Base-by-base conservation (phyloP, 2,797 vertebrate species). In the Pseudochirops cupreus region DNA sequence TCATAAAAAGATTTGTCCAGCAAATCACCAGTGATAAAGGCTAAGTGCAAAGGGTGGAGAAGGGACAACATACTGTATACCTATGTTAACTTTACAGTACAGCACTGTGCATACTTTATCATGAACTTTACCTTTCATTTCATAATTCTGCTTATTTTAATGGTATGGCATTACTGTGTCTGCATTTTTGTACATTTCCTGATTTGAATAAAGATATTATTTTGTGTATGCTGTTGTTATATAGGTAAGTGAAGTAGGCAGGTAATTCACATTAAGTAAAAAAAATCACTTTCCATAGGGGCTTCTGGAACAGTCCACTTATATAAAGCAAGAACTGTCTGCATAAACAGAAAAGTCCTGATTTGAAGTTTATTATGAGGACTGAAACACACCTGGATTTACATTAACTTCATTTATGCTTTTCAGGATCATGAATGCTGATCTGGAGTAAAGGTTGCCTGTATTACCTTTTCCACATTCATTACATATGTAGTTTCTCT, bases 401-500 rank as follows among this genome's bases (percentile, higher is more conserved):
- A 24, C 7, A 46, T 39, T 39, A 24, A 82, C 39, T 82, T 82
- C n/a, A 46, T 10, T 82, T 82, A 82, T 4, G 6, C 74, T 87
- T 87, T 50, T 87, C 10, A 1, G 21, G 24, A 46, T 46, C 18
- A 82, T 46, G 24, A 87, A 87, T 87, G 39, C 18, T 39, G 7
- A 39, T 21, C 24, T 82, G 21, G n/a, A 82, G 18, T 46, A 87
- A 50, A 87, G 39, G 74, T 87, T 10, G 3, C 39, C 67, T 50
- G 39, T 50, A 24, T 26, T 46, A 46, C 3, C 24, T 46, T 87
- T 87, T 87, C 39, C 2, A 24, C 24, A 46, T 82, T 26, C 3
- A 50, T 46, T 87, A 87, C 3, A 87, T 82, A 46, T 28, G 5
- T 26, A 82, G n/a, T 97, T 98, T 97, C 93, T 95, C 74, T n/a